Conservation (phyloP, 2,888 invertebrate genomes). For the Tineola bisselliella region DNA sequence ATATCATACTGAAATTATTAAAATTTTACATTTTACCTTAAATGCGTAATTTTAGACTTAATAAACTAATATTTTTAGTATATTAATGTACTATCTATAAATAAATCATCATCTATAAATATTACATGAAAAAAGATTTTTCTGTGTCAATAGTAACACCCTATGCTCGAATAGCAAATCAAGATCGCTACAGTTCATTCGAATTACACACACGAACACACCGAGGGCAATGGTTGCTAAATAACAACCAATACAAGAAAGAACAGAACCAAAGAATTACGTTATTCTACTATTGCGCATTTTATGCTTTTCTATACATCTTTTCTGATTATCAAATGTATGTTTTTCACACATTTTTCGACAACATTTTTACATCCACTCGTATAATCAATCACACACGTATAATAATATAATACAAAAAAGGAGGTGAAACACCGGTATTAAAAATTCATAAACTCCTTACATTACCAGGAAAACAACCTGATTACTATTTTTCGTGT, state of each 20-base stretch:
- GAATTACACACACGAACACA: not conserved
- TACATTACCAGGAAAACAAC: not conserved
- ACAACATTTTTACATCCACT: too few relatives aligned
- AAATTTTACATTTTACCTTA: too few relatives aligned
- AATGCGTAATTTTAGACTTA: too few relatives aligned
- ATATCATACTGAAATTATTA: not conserved
- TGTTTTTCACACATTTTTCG: not conserved
- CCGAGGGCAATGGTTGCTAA: slow-evolving; percentile 11
- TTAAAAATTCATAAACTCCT: too few relatives aligned
- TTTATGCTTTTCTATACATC: not conserved
- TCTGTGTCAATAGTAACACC: not conserved
- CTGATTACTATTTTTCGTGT: not conserved
- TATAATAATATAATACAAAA: too few relatives aligned
- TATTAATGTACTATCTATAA: too few relatives aligned
- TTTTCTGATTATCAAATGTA: not conserved
- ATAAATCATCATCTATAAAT: too few relatives aligned
- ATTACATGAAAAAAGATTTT: not conserved
- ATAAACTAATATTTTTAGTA: too few relatives aligned
- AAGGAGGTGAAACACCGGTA: too few relatives aligned
- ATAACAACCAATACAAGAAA: slow-evolving; percentile 8
- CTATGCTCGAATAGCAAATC: not conserved
- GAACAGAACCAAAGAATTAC: slow-evolving; percentile 2
- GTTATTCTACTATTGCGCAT: slow-evolving; percentile 7
- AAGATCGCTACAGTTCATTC: slow-evolving; percentile 7
- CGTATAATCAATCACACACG: too few relatives aligned